Percentiles rank a stretch among this genome's conserved stretches.
Evolutionary conservation across 1,140 invertebrate species (phyloP).

Genomic region (Cyphomyrmex costatus): DNA sequence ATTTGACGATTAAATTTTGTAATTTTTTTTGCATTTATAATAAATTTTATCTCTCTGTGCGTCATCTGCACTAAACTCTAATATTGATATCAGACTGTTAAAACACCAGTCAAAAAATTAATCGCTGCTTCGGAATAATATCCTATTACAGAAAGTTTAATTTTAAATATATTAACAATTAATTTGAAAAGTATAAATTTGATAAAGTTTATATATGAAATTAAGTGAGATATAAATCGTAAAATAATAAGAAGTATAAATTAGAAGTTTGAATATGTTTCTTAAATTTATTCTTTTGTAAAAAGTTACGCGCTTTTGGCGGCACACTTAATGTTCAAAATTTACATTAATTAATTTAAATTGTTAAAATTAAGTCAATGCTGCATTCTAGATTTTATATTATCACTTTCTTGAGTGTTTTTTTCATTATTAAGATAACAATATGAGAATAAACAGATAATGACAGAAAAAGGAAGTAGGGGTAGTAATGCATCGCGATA

Average conservation of each 20-base stretch:
- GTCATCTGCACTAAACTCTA: neutral
- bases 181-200: neutral
- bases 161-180: neutral
- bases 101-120: neutral
- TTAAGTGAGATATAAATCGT: neutral
- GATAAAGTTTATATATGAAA: neutral
- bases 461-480: neutral
- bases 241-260: slow-evolving; percentile 12
- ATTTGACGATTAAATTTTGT: too few species aligned
- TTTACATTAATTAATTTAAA: neutral
- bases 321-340: neutral
- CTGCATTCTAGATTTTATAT: neutral
- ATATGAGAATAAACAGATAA: neutral
- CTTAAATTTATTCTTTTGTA: neutral
- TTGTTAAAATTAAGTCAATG: neutral
- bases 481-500: neutral
- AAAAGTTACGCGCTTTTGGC: neutral
- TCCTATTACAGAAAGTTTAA: neutral
- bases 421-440: neutral
- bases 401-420: neutral
- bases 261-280: neutral
- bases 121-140: neutral
- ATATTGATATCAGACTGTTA: neutral
- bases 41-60: too few species aligned
- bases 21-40: too few species aligned